Base-by-base conservation (phyloP, 2,888 invertebrate genomes). In the Sialis lutaria region DNA sequence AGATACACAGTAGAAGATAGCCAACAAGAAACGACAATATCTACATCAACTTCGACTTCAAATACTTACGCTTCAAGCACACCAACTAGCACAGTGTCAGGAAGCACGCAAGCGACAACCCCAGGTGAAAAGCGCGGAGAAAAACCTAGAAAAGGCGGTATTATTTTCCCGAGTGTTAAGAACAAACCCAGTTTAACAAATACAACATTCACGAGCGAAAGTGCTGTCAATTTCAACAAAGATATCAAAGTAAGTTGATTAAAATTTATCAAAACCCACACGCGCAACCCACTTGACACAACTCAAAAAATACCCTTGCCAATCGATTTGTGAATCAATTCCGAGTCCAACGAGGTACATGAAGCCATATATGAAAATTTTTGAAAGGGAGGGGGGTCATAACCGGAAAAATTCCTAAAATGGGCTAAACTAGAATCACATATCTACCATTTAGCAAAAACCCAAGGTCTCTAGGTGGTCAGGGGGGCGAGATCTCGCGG, bases 151-250 rank as follows among this genome's bases (percentile, higher is more conserved):
- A 87, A 86, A 65, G 82, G 86, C 37, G 85, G 86, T 49, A 79
- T 90, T 56, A 89, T 90, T 63, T 90, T 90, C 67, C 90, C 90
- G 7, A 88, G 88, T 61, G 84, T 89, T 45, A 89, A 89, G 67
- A 89, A 89, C 64, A 90, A 90, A 57, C 89, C 90, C 22, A 79
- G 84, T 53, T 77, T 83, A 50, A 81, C 82, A 48, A 88, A 88
- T 68, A 82, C 82, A 53, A 85, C 85, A 44, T 86, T 87, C 63
- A 74, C 83, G 42, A 82, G 82, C 7, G 88, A 88, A 60, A 70
- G 81, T 57, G 70, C 82, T 54, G 73, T 79, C 54, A 78, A 74
- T 65, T 74, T 83, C 60, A 86, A 85, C 60, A 86, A 85, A 68
- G 87, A 88, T 63, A 77, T 88, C 55, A 86, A 82, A 79, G 87